Conservation (phyloP, 2,888 invertebrate genomes). For the Drosophila phalerata region DNA sequence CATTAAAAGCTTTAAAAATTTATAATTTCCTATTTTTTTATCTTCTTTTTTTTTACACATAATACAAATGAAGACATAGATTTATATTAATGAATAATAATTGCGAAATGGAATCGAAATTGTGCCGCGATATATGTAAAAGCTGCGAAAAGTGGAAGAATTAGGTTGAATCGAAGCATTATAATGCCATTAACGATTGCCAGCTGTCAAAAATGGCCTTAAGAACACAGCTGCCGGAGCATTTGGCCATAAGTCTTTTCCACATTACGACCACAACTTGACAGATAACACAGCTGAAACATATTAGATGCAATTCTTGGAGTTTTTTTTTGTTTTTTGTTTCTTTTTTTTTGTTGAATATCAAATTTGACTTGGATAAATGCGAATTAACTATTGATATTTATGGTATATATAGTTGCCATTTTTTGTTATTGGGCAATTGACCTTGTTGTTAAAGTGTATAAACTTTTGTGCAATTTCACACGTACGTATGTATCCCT, state of each 20-base stretch:
- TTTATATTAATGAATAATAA: conserved; percentile 8
- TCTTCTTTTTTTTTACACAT: conserved; percentile 13
- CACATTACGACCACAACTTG: conserved; percentile 25
- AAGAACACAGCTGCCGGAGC: conserved; percentile 45
- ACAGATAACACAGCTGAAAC: conserved; percentile 31
- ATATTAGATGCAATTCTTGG: conserved; percentile 14
- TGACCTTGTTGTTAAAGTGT: conserved; percentile 19
- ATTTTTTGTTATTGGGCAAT: background rate
- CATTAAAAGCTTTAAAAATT: conserved; percentile 40
- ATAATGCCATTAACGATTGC: conserved; percentile 56
- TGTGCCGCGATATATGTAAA: conserved; percentile 18
- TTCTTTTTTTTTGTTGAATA: background rate
- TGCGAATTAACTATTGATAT: background rate
- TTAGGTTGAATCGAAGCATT: conserved; percentile 47
- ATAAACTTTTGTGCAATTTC: conserved; percentile 7
- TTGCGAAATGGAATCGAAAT: conserved; percentile 24
- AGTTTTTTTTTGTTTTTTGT: background rate
- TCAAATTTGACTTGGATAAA: background rate
- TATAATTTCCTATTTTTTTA: conserved; percentile 29
- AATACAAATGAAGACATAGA: conserved; percentile 15
- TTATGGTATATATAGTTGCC: conserved; percentile 1
- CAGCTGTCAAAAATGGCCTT: conserved; percentile 59
- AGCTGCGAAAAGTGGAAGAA: conserved; percentile 33
- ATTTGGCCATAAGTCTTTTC: conserved; percentile 38
- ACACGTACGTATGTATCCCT: conserved; percentile 2